A percentile compares a stretch with the other conserved stretches of the same genome.
Conservation (phyloP, 2,888 invertebrate genomes). For the Kryphioiulus occultus region DNA sequence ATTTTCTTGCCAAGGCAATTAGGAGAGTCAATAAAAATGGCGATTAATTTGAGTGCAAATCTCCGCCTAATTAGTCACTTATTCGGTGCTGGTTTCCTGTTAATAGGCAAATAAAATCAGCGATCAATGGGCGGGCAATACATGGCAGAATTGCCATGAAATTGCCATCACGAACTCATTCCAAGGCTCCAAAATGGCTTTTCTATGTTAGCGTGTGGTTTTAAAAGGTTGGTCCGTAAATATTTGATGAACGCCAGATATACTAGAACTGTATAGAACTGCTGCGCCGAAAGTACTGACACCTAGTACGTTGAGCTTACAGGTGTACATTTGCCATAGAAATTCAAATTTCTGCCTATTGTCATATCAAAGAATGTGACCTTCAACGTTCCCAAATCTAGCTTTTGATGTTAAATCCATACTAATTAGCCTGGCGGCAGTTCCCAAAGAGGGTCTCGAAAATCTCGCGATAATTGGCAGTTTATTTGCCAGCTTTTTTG, state of each 20-base stretch:
- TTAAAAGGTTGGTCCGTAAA: background rate
- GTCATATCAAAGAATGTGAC: background rate
- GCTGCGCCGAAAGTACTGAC: background rate
- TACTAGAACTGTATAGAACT: background rate
- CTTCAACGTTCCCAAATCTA: background rate
- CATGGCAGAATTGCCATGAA: background rate
- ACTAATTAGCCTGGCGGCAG: background rate
- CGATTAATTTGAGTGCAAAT: background rate
- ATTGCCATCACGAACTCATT: background rate
- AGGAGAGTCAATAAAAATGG: background rate
- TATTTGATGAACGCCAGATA: background rate
- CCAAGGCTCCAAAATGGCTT: background rate
- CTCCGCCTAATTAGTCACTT: background rate
- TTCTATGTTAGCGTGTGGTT: background rate
- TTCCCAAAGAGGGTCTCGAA: background rate
- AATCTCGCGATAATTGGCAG: background rate
- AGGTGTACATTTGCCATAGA: background rate
- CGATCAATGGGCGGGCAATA: background rate
- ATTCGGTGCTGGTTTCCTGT: background rate
- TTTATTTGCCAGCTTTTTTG: background rate
- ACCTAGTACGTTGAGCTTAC: background rate
- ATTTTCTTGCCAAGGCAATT: background rate
- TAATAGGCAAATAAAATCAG: background rate
- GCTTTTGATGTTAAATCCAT: conserved; percentile 5
- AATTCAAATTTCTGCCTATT: background rate